A percentile compares a stretch with the other conserved stretches of the same genome.
These are phyloP conservation scores for Nothocercus julius DNA, from an alignment of 2,113 vertebrate genomes.

Conservation along the genomic window DNA sequence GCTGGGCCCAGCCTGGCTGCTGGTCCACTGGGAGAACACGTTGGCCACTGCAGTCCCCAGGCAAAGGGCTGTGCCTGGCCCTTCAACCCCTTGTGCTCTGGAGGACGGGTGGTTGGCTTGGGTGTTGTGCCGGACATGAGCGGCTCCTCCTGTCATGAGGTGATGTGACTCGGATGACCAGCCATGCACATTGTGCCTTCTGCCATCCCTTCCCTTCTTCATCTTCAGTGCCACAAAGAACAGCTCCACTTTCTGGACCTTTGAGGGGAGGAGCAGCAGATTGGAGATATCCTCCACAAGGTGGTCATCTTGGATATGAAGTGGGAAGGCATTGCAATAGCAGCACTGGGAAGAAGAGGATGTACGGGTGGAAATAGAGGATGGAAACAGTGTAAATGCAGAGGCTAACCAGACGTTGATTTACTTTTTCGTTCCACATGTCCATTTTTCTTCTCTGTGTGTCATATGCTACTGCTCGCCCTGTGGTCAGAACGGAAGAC, in stretches of 20 bases:
- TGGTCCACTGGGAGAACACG: neutral
- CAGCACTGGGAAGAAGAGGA: neutral
- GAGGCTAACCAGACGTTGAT: neutral
- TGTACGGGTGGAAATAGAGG: neutral
- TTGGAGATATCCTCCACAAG: neutral
- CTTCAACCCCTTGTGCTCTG: neutral
- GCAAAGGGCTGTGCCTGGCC: neutral
- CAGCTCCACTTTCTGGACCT: neutral
- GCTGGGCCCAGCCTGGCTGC: neutral
- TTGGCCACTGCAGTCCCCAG: neutral
- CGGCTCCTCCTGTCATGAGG: neutral
- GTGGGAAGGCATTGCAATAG: neutral
- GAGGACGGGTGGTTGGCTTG: too few relatives aligned
- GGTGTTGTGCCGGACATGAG: neutral
- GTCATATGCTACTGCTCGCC: rapidly evolving
- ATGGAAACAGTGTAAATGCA: neutral
- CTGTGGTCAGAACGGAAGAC: rapidly evolving
- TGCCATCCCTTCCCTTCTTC: neutral
- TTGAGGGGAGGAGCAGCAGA: neutral
- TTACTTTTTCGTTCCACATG: neutral
- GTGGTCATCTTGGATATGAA: rapidly evolving
- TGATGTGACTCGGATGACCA: neutral
- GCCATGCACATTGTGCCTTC: neutral
- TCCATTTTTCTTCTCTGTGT: neutral
- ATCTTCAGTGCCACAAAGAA: neutral